Conservation (phyloP, 1,140 invertebrate species). For the Meloidogyne exigua region DNA sequence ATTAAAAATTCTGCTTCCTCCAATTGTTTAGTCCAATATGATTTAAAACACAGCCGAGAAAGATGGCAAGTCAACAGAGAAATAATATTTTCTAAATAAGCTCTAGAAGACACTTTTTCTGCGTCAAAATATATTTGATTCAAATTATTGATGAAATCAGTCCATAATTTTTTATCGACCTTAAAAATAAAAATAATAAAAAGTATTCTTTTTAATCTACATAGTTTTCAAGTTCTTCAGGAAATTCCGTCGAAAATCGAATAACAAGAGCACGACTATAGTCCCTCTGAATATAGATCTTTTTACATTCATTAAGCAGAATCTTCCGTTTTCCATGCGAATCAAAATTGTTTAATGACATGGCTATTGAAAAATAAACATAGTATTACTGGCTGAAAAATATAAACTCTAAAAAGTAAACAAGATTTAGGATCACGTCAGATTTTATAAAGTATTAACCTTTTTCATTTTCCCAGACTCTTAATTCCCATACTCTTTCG, state of each 20-base stretch:
- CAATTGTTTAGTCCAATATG: slow-evolving; percentile 30
- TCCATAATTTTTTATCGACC: slow-evolving; percentile 28
- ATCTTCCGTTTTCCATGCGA: slow-evolving; percentile 23
- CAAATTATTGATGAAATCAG: slow-evolving; percentile 34
- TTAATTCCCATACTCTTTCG: background rate
- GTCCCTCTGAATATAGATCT: slow-evolving; percentile 39
- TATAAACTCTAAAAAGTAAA: background rate
- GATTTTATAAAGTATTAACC: no score
- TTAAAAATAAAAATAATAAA: slow-evolving; percentile 23
- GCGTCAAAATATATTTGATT: slow-evolving; percentile 39
- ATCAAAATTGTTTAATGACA: slow-evolving; percentile 25
- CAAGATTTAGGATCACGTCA: no score
- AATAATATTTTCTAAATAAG: slow-evolving; percentile 33
- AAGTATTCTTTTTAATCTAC: slow-evolving; percentile 16
- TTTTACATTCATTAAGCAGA: slow-evolving; percentile 39
- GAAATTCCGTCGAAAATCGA: slow-evolving; percentile 33
- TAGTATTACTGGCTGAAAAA: background rate
- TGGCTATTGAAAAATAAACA: background rate
- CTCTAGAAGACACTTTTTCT: slow-evolving; percentile 20
- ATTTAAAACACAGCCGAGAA: slow-evolving; percentile 36
- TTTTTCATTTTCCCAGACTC: background rate
- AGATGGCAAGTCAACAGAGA: slow-evolving; percentile 33
- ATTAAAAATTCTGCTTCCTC: slow-evolving; percentile 28
- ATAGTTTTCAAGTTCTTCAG: slow-evolving; percentile 33
- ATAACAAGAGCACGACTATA: slow-evolving; percentile 32